Conservation (phyloP, 2,113 vertebrate genomes). For the Microtus pennsylvanicus region DNA sequence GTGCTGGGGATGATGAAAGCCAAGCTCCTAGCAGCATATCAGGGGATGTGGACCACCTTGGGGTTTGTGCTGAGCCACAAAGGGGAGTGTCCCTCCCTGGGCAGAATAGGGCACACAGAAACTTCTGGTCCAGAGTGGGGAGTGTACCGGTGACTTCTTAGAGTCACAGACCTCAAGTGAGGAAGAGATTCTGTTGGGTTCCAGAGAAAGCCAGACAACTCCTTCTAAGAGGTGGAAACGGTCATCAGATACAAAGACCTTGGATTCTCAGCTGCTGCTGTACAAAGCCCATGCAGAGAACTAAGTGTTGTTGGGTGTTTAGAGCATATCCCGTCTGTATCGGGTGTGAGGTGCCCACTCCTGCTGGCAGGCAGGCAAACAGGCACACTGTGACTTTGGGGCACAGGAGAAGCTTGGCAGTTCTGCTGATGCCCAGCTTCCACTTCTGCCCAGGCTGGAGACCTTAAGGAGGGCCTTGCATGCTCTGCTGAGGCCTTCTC, state of each 20-base stretch:
- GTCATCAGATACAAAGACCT: too few species aligned
- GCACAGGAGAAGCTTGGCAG: accelerated
- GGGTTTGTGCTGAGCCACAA: accelerated
- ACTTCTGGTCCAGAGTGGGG: neutral
- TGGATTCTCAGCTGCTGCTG: too few species aligned
- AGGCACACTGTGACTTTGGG: neutral
- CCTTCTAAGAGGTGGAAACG: neutral
- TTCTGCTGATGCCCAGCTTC: neutral
- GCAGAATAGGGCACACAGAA: accelerated
- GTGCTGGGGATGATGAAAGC: conserved; percentile 26
- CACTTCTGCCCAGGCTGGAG: neutral
- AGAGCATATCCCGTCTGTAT: accelerated
- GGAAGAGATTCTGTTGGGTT: neutral
- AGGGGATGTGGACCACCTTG: neutral
- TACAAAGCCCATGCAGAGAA: neutral
- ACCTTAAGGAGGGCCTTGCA: neutral
- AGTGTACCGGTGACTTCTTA: neutral
- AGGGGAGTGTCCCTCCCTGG: neutral
- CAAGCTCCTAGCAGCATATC: accelerated
- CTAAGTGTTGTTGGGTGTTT: too few species aligned
- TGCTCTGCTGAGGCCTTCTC: accelerated
- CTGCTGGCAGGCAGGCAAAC: neutral
- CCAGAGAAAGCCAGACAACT: neutral
- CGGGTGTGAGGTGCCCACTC: accelerated
- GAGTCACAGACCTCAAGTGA: neutral